Conservation (phyloP, 2,797 vertebrate genomes). For the Argyrosomus regius region DNA sequence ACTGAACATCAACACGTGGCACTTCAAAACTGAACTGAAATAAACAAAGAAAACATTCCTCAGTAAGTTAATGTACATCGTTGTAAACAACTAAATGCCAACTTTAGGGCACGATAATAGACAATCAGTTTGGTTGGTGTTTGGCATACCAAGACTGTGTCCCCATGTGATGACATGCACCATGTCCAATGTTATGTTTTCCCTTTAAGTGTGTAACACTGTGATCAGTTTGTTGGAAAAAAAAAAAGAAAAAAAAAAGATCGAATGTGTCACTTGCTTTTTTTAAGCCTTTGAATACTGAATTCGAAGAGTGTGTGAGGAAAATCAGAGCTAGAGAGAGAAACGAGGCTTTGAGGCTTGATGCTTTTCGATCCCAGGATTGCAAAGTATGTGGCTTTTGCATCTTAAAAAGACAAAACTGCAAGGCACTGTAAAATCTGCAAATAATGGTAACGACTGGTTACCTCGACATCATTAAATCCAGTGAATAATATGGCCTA, state of each 20-base stretch:
- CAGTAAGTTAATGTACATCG: conserved; percentile 78
- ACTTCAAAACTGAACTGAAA: conserved; percentile 77
- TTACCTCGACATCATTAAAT: conserved; percentile 82
- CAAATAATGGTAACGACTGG: conserved; percentile 81
- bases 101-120: conserved; percentile 59
- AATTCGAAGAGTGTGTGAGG: conserved; percentile 35
- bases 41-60: conserved; percentile 80
- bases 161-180: conserved; percentile 42
- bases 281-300: conserved; percentile 57
- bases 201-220: conserved; percentile 47
- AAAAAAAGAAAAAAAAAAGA: conserved; percentile 9
- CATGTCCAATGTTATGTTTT: conserved; percentile 47
- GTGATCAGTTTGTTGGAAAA: conserved; percentile 20
- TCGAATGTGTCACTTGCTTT: neutral
- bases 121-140: conserved; percentile 74
- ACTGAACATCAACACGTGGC: conserved; percentile 80
- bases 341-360: conserved; percentile 47
- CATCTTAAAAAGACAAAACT: conserved; percentile 76
- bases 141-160: conserved; percentile 66
- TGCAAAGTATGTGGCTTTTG: conserved; percentile 72
- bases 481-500: conserved; percentile 67
- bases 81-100: conserved; percentile 79
- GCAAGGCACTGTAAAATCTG: conserved; percentile 93
- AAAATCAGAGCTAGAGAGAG: conserved; percentile 18
- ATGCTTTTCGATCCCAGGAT: conserved; percentile 76